phyloP scores from a whole-genome alignment of 2,113 vertebrate species.

The Cynocephalus volans region DNA sequence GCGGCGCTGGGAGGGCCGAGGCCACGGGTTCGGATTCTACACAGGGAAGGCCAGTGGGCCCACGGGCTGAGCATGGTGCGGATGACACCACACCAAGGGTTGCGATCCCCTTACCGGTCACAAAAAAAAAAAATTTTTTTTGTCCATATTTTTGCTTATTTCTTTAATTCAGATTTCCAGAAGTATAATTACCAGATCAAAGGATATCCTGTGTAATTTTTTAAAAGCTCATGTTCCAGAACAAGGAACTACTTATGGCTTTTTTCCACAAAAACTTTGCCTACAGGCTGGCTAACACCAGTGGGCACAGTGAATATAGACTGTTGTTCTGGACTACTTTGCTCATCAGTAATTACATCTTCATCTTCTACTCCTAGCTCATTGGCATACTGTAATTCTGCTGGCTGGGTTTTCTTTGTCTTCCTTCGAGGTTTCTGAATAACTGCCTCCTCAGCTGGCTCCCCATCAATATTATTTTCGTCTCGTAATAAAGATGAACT shows the following conservation, averaged over 20 bases:
- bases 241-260: conserved; percentile 91
- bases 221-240: conserved; percentile 46
- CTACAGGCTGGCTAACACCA: conserved; percentile 94
- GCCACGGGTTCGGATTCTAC: no score
- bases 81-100: no score
- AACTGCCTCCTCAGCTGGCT: conserved; percentile 90
- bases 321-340: conserved; percentile 89
- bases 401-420: conserved; percentile 91
- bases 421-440: conserved; percentile 92
- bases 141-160: conserved; percentile 30
- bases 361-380: conserved; percentile 96
- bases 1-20: no score
- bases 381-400: conserved; percentile 88
- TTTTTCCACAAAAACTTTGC: conserved; percentile 97
- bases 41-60: no score
- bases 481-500: conserved; percentile 90
- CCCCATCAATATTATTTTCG: conserved; percentile 90
- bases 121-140: no score
- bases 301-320: conserved; percentile 93
- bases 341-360: conserved; percentile 93
- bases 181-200: conserved; percentile 43
- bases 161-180: conserved; percentile 47
- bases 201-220: neutral
- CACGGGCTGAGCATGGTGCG: no score
- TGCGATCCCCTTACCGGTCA: no score